These are phyloP conservation scores for Gastrophysa polygoni DNA, from an alignment of 2,888 invertebrate genomes.

Conservation along the genomic window DNA sequence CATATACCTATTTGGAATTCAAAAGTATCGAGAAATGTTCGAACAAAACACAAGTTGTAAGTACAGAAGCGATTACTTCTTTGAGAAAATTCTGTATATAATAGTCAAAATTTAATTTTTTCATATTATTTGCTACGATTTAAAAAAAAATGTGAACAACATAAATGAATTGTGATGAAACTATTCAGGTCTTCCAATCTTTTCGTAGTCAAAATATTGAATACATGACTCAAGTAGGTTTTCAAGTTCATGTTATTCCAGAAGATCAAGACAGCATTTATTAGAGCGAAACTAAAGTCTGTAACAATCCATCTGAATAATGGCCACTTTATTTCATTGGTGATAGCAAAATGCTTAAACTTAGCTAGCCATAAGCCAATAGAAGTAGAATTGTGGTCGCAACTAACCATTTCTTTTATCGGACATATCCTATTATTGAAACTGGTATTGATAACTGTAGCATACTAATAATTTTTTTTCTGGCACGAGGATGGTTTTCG, in stretches of 20 bases:
- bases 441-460: background rate
- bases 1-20: too few relatives aligned
- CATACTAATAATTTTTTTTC: background rate
- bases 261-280: constrained; percentile 5
- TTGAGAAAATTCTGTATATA: background rate
- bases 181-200: too few relatives aligned
- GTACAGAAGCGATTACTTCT: background rate
- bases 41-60: background rate
- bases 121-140: background rate
- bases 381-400: too few relatives aligned
- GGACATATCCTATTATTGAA: background rate
- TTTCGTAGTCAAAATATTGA: too few relatives aligned
- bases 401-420: too few relatives aligned
- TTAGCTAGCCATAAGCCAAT: background rate
- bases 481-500: background rate
- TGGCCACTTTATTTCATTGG: background rate
- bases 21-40: too few relatives aligned
- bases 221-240: too few relatives aligned
- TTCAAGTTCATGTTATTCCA: background rate
- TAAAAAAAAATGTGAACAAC: background rate
- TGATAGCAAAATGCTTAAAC: background rate
- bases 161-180: background rate
- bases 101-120: background rate
- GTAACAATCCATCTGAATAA: background rate
- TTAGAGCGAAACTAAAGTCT: constrained; percentile 3